Base-by-base conservation (phyloP, 2,113 vertebrate species). In the Zeus faber region DNA sequence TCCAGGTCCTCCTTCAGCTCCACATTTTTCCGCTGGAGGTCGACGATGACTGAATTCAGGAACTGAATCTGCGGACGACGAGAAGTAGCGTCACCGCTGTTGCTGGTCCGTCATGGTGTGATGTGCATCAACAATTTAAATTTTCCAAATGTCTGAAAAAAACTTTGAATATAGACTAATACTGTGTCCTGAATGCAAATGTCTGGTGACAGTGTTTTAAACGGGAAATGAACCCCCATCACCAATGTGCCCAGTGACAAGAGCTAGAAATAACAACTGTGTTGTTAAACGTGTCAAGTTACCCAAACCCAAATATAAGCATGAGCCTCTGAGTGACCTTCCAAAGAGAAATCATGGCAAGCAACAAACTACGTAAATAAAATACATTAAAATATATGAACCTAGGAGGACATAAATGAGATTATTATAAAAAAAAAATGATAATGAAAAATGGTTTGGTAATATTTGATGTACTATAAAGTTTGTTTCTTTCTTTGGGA, bases 21-120 rank as follows among this genome's bases (percentile, higher is more conserved):
- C 45, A 91, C 85, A 0, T 97, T 98, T 58, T 93, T 98, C 67
- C 79, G 90, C 52, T 98, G 94, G 40, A 98, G 94, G 70, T 98
- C 97, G 57, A 97, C 90, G 16, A 99, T 99, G 61, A 98, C 95
- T 0, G 96, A 95, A 58, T 99, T 99, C 51, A 99, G 88, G 90
- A 99, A 99, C 51, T 97, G 93, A 58, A 98, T 93, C 97, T 99
- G 24, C 13, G 27, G 60, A 41, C 24, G 13, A 59, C 2, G 21
- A 56, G 6, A 48, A 66, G 3, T 46, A 27, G 10, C 4, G 41
- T 71, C 45, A 70, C 24, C 23, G 37, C 20, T 41, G 37, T 39
- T 49, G 1, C n/a, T n/a, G n/a, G n/a, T n/a, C n/a, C n/a, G n/a
- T n/a, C n/a, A n/a, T n/a, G n/a, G n/a, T n/a, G n/a, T n/a, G n/a